Evolutionary conservation across 2,113 vertebrate genomes (phyloP), one percentile per base, ranked within the genome.

Genomic region (Sylvilagus bachmani): DNA sequence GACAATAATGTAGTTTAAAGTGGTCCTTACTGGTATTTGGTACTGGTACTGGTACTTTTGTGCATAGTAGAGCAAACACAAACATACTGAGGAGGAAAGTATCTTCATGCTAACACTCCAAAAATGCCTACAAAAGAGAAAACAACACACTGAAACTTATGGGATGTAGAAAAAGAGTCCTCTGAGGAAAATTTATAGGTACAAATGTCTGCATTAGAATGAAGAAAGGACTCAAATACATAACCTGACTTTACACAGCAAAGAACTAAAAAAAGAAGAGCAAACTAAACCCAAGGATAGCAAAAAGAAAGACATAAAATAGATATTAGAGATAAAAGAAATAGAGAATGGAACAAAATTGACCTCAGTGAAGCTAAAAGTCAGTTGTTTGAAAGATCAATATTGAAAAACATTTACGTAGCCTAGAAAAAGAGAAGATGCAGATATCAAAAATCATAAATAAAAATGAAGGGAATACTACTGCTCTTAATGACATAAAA

Each of bases 1-100:
- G 38, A 84, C 73, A 36, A 62, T 3, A 86, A 64, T 70, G 17
- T 64, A 64, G 84, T 84, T 81, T 84, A 89, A 92, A 84, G 17
- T 92, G 27, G 3, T 55, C 3, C 1, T 82, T 71, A 61, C 6
- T 62, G 27, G 10, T 88, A 62, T 14, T 24, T 88, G 38, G 62
- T 44, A 44, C 44, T 44, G 44, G 44, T 44, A 44, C 44, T 44
- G 44, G 44, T 44, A 44, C 44, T 44, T 44, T 44, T 44, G 24
- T 77, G 25, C 31, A 83, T 95, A 53, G 13, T 62, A 81, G 58
- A 33, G 0, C 5, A 66, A 74, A 64, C 10, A 70, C 29, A 80
- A 33, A 25, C 53, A n/a, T 21, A 49, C 62, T 71, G 3, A 69
- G 69, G 36, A 67, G 19, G 66, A 17, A 85, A 61, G 2, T 75